Percentiles rank a stretch among this genome's conserved stretches.
phyloP scores from a whole-genome alignment of 2,113 vertebrate species.

The Lucifuga dentata region DNA sequence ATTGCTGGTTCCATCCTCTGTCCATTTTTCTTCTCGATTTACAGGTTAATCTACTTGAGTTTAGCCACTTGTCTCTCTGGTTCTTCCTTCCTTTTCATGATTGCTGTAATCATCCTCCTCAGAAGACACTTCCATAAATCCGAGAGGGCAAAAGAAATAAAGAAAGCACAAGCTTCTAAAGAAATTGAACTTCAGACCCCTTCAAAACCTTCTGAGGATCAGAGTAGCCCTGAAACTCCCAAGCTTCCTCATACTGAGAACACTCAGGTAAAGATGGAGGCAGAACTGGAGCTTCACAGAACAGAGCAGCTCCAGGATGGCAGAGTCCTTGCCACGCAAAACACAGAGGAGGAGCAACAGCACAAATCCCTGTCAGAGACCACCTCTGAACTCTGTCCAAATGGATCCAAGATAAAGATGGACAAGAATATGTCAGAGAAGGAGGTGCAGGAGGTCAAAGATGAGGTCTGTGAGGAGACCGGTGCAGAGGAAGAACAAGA shows the following conservation, averaged over 20 bases:
- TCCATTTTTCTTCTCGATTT: slow-evolving; percentile 6
- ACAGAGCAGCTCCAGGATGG: not conserved
- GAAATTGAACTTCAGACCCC: slow-evolving; percentile 55
- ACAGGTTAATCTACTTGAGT: slow-evolving; percentile 80
- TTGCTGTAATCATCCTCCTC: slow-evolving; percentile 78
- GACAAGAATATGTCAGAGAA: not conserved
- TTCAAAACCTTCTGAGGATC: not conserved
- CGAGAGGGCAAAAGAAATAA: not conserved
- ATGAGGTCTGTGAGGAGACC: not conserved
- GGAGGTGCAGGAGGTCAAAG: not conserved
- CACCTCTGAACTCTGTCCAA: too few species aligned
- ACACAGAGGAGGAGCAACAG: not conserved
- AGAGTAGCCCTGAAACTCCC: not conserved
- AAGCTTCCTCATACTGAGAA: not conserved
- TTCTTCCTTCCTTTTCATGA: slow-evolving; percentile 76
- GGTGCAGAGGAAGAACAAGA: not conserved
- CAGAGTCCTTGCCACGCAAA: not conserved
- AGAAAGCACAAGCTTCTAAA: not conserved
- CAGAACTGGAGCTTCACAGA: slow-evolving; percentile 5
- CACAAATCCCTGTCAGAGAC: slow-evolving; percentile 16
- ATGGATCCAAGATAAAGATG: slow-evolving; percentile 3
- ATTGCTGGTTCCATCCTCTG: too few species aligned
- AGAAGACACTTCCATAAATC: slow-evolving; percentile 65
- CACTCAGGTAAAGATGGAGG: not conserved
- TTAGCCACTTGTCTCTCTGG: slow-evolving; percentile 78